A percentile compares a stretch with the other conserved stretches of the same genome.
phyloP scores from a whole-genome alignment of 2,888 invertebrate species.

The Plagodis dolabraria region DNA sequence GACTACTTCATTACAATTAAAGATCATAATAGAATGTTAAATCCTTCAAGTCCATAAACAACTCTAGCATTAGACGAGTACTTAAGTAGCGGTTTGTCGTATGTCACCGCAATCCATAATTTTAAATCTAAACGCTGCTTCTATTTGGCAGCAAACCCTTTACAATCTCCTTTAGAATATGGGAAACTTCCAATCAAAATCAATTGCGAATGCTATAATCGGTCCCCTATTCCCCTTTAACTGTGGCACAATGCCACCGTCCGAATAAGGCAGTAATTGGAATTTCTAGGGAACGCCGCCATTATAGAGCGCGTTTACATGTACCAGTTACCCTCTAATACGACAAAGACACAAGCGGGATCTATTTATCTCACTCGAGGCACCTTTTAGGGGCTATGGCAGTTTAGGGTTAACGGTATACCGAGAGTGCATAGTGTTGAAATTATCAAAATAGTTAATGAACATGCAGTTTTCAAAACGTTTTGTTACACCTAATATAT shows the following conservation, averaged over 20 bases:
- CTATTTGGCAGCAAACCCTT: background rate
- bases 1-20: too few relatives aligned
- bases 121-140: too few relatives aligned
- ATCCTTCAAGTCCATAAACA: too few relatives aligned
- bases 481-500: too few relatives aligned
- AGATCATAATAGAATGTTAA: too few relatives aligned
- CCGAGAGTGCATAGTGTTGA: background rate
- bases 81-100: too few relatives aligned
- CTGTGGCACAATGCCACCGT: constrained; percentile 33
- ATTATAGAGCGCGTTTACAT: constrained; percentile 19
- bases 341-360: constrained; percentile 17
- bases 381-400: constrained; percentile 14
- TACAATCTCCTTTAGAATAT: background rate
- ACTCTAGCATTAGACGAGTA: too few relatives aligned
- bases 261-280: constrained; percentile 77
- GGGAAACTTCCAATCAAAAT: constrained; percentile 10
- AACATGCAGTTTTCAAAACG: too few relatives aligned
- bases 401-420: constrained; percentile 13
- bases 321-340: constrained; percentile 23
- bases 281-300: constrained; percentile 55
- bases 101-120: too few relatives aligned
- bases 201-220: constrained; percentile 17
- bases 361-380: constrained; percentile 15
- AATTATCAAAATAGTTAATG: too few relatives aligned
- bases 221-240: constrained; percentile 14